Percentiles rank a stretch among this genome's conserved stretches.
Conservation (phyloP, 2,797 vertebrate species). For the Enteromius viviparus region DNA sequence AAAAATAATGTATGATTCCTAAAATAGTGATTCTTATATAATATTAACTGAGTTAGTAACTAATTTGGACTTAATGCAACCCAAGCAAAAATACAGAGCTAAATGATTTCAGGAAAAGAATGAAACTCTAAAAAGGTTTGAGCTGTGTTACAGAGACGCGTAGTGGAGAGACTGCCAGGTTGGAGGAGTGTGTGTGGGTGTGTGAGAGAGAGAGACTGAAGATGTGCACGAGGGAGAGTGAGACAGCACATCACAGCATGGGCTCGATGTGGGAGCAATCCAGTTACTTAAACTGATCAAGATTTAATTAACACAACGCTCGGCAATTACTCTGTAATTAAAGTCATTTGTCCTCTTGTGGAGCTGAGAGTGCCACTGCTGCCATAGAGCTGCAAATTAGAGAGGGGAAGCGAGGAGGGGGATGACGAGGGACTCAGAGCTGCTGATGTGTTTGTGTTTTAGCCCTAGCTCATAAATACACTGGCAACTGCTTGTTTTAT, state of each 20-base stretch:
- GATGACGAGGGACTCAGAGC: constrained; percentile 51
- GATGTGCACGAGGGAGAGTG: constrained; percentile 52
- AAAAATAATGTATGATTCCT: no score
- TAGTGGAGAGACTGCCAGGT: constrained; percentile 7
- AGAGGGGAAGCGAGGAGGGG: constrained; percentile 45
- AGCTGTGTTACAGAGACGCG: background rate
- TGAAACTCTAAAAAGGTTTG: constrained; percentile 1
- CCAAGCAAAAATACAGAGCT: background rate
- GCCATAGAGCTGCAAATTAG: constrained; percentile 54
- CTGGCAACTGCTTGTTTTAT: background rate
- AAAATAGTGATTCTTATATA: background rate
- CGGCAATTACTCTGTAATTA: constrained; percentile 98
- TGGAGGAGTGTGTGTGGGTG: background rate
- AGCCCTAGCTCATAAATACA: constrained; percentile 5
- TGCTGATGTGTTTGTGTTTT: background rate
- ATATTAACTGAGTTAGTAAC: background rate
- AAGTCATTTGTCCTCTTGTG: constrained; percentile 92
- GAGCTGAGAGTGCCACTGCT: constrained; percentile 72
- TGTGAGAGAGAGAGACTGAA: constrained; percentile 19
- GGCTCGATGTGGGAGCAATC: constrained; percentile 94
- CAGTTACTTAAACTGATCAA: constrained; percentile 98
- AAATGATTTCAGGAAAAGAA: background rate
- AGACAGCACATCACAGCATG: constrained; percentile 71
- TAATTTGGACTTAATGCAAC: background rate
- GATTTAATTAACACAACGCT: constrained; percentile 98